Percentiles rank a stretch among this genome's conserved stretches.
Conservation (phyloP, 2,797 vertebrate genomes). For the Trachops cirrhosus region DNA sequence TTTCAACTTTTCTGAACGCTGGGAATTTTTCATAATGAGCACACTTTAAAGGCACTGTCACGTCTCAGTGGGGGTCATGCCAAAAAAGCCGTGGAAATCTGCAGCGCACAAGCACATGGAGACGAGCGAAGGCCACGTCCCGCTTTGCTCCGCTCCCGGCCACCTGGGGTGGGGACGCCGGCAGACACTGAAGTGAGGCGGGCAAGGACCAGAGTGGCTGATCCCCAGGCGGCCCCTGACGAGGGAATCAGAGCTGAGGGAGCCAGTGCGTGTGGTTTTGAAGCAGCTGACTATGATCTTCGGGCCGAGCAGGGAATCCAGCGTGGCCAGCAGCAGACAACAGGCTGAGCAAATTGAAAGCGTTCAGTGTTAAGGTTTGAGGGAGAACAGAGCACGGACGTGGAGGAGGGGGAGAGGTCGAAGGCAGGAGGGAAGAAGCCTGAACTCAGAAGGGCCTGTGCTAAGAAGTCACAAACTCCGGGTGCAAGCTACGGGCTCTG, state of each 20-base stretch:
- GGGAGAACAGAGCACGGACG: neutral
- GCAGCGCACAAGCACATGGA: neutral
- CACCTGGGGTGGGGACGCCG: neutral
- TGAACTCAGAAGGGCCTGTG: neutral
- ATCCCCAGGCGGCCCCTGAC: too few species aligned
- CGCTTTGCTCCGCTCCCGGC: neutral
- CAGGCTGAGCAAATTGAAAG: neutral
- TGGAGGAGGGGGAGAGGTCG: neutral
- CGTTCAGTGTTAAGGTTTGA: neutral
- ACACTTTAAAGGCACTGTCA: neutral
- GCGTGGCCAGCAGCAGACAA: neutral
- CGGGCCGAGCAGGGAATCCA: neutral
- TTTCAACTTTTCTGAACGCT: neutral
- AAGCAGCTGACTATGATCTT: neutral
- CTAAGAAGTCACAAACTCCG: neutral
- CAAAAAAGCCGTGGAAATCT: neutral
- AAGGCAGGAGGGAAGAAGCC: neutral
- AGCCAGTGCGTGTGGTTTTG: neutral
- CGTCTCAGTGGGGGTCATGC: neutral
- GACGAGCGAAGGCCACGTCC: too few species aligned
- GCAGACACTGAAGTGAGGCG: neutral
- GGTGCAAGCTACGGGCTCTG: neutral
- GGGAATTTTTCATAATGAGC: neutral
- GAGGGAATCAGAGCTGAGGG: neutral
- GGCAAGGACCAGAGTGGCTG: rapidly evolving